Conservation (phyloP, 2,797 vertebrate genomes). For the Coracias cyanogaster region DNA sequence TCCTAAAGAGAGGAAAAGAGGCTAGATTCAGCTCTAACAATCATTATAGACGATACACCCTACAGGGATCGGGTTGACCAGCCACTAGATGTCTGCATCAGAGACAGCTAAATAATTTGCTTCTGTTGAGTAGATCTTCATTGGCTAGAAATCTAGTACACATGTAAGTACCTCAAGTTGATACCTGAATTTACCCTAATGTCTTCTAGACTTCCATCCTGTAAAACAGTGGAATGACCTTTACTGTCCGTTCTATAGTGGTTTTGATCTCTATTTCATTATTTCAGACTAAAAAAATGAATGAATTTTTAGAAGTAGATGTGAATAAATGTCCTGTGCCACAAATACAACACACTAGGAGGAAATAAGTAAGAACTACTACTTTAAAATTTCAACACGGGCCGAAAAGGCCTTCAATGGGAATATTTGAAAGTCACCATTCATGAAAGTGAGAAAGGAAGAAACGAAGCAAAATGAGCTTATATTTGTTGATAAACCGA, state of each 20-base stretch:
- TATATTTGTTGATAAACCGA: neutral
- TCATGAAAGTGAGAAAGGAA: neutral
- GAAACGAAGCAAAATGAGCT: neutral
- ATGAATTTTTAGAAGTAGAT: neutral
- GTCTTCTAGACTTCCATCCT: neutral
- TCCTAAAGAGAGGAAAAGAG: neutral
- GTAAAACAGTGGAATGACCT: neutral
- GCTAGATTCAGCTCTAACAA: neutral
- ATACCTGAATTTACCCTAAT: neutral
- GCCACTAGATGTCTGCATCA: neutral
- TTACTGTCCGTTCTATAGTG: neutral
- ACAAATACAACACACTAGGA: neutral
- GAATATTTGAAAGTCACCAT: neutral
- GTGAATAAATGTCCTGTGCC: fast-evolving
- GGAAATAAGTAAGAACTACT: neutral
- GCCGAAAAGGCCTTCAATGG: neutral
- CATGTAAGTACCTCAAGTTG: neutral
- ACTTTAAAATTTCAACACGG: neutral
- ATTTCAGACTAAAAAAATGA: neutral
- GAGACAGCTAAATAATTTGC: neutral
- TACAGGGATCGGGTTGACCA: neutral
- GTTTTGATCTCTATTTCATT: neutral
- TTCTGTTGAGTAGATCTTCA: neutral
- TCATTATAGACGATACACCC: fast-evolving
- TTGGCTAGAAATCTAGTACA: neutral